A percentile compares a stretch with the other conserved stretches of the same genome.
phyloP scores from a whole-genome alignment of 2,113 vertebrate genomes.

The Cavia aperea region DNA sequence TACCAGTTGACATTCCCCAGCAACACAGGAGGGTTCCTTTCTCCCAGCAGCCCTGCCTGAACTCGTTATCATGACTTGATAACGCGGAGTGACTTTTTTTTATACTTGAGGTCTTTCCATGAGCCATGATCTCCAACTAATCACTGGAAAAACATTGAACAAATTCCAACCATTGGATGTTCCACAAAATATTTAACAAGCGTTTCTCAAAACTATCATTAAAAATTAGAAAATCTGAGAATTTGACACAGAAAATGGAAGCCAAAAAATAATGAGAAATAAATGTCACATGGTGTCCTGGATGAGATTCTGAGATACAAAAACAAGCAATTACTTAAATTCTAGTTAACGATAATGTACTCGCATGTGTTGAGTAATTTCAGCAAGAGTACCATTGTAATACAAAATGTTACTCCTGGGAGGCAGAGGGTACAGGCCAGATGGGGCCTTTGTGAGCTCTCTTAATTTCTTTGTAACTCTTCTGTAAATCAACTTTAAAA shows the following conservation, averaged over 20 bases:
- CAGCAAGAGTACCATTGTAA: not conserved
- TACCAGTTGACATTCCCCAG: too few relatives aligned
- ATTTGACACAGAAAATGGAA: not conserved
- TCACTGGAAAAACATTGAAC: not conserved
- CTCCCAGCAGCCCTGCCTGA: too few relatives aligned
- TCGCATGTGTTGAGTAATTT: not conserved
- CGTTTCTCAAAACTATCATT: not conserved
- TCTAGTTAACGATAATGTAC: not conserved
- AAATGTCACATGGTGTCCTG: not conserved
- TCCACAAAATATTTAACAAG: not conserved
- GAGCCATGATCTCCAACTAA: not conserved
- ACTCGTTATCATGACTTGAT: too few relatives aligned
- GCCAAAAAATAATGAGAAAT: not conserved
- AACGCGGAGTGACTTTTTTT: not conserved
- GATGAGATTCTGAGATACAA: not conserved
- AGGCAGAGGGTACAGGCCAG: not conserved
- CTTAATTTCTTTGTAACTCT: not conserved
- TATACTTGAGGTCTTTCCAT: not conserved
- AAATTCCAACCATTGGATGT: not conserved
- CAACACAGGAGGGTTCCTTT: too few relatives aligned
- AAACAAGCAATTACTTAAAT: not conserved
- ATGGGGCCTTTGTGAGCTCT: not conserved
- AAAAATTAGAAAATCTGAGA: not conserved
- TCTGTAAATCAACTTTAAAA: not conserved
- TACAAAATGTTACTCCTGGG: not conserved